Evolutionary conservation across 2,888 invertebrate genomes (phyloP), one percentile per base, ranked within the genome.

Genomic region (Morpho deidamia): DNA sequence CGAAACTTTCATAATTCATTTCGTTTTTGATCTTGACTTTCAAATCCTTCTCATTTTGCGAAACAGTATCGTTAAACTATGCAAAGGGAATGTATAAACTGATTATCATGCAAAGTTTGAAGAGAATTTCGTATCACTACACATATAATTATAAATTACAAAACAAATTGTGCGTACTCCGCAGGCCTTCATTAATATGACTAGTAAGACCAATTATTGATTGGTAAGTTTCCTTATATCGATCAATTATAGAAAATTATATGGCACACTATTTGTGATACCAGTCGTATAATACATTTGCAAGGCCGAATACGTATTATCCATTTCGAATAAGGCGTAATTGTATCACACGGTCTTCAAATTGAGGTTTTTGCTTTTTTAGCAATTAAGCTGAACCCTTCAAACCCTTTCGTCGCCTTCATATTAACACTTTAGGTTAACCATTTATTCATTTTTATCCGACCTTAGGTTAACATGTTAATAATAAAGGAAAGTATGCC

Each of bases 101-200:
- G 82, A 64, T 65, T 48, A 47, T 65, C 50, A 48, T 44, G 41
- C 54, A 38, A 54, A 48, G 44, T 56, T 56, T 45, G 44, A 55
- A 55, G 52, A 55, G 45, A 45, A 51, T 42, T 40, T 35, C 55
- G 50, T 61, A 57, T 60, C 53, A 57, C 55, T 57, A 65, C 43
- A 59, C 48, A 60, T 64, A 71, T 67, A 67, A 69, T 63, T 56
- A 55, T 49, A 52, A 60, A 63, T 71, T 68, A 67, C 70, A 72
- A 74, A 71, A 66, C 61, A 71, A 76, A 75, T 84, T 86, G 86
- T 86, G 86, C 86, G 83, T 75, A 74, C 72, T 64, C 61, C 56
- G 58, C 85, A 88, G 87, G 88, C 87, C 87, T 84, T 83, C 70
- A 69, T 74, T 75, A 70, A 75, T 74, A 83, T 88, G 88, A 88